Percentiles rank a stretch among this genome's conserved stretches.
Evolutionary conservation across 2,888 invertebrate genomes (phyloP).

Genomic region (Conus canariensis): DNA sequence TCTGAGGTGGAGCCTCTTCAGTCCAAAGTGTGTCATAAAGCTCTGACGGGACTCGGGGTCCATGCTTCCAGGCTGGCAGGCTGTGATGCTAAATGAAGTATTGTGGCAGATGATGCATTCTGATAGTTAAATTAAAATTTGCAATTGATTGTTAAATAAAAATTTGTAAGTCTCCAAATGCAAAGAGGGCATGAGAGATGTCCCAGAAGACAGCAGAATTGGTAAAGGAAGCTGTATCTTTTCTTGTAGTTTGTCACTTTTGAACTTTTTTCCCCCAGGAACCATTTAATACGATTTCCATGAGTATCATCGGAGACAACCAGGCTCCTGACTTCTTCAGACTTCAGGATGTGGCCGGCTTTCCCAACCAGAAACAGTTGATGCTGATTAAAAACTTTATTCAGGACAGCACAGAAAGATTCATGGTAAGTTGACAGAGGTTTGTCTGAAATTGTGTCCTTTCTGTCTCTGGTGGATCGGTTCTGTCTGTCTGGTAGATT

Average conservation of each 20-base stretch:
- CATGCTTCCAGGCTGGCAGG: no score
- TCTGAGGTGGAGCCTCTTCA: no score
- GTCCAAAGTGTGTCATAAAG: no score
- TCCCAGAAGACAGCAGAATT: no score
- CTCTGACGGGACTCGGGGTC: no score
- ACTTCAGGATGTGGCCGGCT: conserved; percentile 49
- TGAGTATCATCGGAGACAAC: conserved; percentile 70
- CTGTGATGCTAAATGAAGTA: no score
- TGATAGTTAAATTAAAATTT: no score
- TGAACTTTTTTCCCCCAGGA: background rate
- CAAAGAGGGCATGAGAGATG: no score
- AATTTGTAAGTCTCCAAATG: no score
- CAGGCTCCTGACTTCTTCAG: conserved; percentile 63
- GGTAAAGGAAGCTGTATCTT: no score
- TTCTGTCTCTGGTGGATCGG: background rate
- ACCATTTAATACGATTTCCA: conserved; percentile 56
- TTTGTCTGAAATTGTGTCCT: background rate
- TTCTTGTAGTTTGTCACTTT: background rate
- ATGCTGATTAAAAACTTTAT: conserved; percentile 32
- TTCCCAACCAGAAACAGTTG: background rate
- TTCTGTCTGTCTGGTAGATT: conserved; percentile 1
- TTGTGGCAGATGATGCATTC: no score
- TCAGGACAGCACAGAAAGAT: conserved; percentile 3
- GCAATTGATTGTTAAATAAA: no score
- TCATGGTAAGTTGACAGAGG: conserved; percentile 29